Evolutionary conservation across 2,888 invertebrate species (phyloP).

Genomic region (Glaucopsyche alexis): DNA sequence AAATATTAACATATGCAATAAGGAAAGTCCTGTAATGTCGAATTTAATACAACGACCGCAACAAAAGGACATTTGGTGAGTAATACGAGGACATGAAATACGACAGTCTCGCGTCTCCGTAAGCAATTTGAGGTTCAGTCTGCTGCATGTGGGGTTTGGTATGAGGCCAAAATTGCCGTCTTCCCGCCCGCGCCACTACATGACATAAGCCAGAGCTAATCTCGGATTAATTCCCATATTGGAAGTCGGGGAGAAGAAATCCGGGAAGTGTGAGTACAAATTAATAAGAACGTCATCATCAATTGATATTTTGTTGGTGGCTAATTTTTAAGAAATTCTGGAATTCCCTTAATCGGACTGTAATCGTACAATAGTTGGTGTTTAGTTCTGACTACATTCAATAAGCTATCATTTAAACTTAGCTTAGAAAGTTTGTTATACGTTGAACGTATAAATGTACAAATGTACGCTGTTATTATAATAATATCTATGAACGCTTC

Average conservation of each 20-base stretch:
- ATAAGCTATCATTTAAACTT: too few relatives aligned
- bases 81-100: slow-evolving; percentile 65
- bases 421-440: too few relatives aligned
- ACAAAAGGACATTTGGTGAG: slow-evolving; percentile 49
- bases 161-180: slow-evolving; percentile 71
- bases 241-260: slow-evolving; percentile 34
- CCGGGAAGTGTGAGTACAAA: slow-evolving; percentile 41
- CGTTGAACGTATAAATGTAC: too few relatives aligned
- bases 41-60: slow-evolving; percentile 45
- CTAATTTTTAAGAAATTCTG: too few relatives aligned
- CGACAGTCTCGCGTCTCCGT: slow-evolving; percentile 59
- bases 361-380: too few relatives aligned
- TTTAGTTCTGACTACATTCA: too few relatives aligned
- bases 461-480: too few relatives aligned
- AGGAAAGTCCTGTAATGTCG: slow-evolving; percentile 29
- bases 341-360: too few relatives aligned
- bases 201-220: slow-evolving; percentile 34
- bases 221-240: slow-evolving; percentile 34
- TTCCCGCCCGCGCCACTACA: slow-evolving; percentile 51
- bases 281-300: not conserved
- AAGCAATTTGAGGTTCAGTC: slow-evolving; percentile 72
- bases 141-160: slow-evolving; percentile 49
- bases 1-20: too few relatives aligned
- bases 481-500: too few relatives aligned
- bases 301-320: not conserved